A percentile compares a stretch with the other conserved stretches of the same genome.
Conservation (phyloP, 2,797 vertebrate species). For the Ceryle rudis region DNA sequence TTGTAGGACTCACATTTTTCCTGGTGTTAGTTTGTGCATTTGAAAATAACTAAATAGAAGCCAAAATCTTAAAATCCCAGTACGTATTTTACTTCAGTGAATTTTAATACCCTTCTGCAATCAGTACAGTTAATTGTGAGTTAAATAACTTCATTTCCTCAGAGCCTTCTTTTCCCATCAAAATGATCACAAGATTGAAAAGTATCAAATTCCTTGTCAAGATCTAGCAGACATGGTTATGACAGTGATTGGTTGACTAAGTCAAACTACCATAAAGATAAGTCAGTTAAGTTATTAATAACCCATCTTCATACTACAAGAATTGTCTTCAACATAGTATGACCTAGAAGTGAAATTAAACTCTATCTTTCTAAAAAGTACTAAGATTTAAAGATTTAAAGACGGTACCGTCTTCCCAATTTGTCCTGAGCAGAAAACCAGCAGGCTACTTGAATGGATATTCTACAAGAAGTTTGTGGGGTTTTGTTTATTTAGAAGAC, state of each 20-base stretch:
- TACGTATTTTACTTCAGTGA: background rate
- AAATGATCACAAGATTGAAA: constrained; percentile 36
- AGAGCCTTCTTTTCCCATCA: constrained; percentile 21
- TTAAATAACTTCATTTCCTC: constrained; percentile 46
- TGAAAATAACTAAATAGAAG: background rate
- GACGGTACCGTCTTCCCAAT: background rate
- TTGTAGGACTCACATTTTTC: background rate
- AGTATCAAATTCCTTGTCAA: constrained; percentile 17
- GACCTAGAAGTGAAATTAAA: constrained; percentile 3
- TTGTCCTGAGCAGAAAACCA: background rate
- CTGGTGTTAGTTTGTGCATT: background rate
- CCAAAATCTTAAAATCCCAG: background rate
- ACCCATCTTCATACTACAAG: background rate
- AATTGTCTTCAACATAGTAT: background rate
- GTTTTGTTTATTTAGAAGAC: background rate
- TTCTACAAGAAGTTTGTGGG: background rate
- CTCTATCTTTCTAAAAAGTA: background rate
- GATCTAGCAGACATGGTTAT: background rate
- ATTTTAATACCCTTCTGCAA: constrained; percentile 61
- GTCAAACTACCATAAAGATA: background rate
- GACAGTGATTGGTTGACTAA: background rate
- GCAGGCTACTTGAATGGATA: background rate
- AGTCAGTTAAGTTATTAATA: background rate
- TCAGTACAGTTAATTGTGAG: constrained; percentile 49
- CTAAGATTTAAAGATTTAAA: background rate